Percentiles rank a stretch among this genome's conserved stretches.
phyloP scores from a whole-genome alignment of 2,113 vertebrate species.

The Apodemus speciosus region DNA sequence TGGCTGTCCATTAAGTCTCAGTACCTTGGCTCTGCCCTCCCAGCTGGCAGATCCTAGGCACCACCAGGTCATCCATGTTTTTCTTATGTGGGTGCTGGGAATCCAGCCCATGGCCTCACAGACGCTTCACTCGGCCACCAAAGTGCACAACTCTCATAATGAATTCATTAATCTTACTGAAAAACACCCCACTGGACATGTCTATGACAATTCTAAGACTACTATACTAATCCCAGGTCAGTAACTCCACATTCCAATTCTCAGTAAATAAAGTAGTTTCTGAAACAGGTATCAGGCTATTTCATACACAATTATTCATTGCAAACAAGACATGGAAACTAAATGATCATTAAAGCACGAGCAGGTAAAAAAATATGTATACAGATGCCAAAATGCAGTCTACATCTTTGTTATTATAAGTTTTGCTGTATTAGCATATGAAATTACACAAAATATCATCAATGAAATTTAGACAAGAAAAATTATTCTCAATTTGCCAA shows the following conservation, averaged over 20 bases:
- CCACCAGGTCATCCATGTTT: neutral
- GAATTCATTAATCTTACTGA: neutral
- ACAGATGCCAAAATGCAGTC: neutral
- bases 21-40: neutral
- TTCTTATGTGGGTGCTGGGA: neutral
- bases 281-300: neutral
- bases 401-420: neutral
- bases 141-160: neutral
- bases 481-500: neutral
- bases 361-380: neutral
- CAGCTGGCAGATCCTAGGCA: neutral
- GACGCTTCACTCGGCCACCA: neutral
- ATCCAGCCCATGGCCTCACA: neutral
- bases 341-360: neutral
- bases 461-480: neutral
- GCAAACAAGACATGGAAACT: neutral
- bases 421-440: constrained; percentile 12
- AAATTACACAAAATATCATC: neutral
- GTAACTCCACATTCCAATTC: neutral
- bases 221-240: neutral
- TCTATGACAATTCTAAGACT: neutral
- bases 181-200: neutral
- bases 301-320: neutral
- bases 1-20: neutral
- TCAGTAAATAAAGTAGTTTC: neutral